Evolutionary conservation across 2,797 vertebrate species (phyloP).

Genomic region (Parambassis ranga): DNA sequence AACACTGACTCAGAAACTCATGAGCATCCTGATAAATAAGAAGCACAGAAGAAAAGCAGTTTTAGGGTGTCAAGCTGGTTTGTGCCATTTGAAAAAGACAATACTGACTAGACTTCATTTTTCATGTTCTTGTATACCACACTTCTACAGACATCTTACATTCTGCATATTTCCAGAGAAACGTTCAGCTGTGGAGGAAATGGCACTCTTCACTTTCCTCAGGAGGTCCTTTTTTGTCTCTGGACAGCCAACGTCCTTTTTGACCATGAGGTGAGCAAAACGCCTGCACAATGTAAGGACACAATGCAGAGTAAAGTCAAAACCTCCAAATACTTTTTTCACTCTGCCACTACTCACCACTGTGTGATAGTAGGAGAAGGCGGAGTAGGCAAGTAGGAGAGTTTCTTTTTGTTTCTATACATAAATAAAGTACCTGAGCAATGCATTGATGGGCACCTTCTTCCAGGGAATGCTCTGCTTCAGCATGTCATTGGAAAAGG

Average conservation of each 20-base stretch:
- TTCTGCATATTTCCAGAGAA: constrained; percentile 99
- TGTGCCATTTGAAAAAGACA: too few relatives aligned
- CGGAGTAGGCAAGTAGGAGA: too few relatives aligned
- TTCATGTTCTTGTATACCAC: too few relatives aligned
- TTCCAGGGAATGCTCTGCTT: constrained; percentile 96
- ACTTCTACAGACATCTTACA: too few relatives aligned
- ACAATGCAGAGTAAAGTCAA: background rate
- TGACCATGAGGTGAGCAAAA: constrained; percentile 94
- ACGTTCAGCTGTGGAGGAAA: constrained; percentile 96
- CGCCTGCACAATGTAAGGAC: constrained; percentile 77
- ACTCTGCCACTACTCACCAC: too few relatives aligned
- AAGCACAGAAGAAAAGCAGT: background rate
- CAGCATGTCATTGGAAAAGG: constrained; percentile 95
- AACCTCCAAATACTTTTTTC: too few relatives aligned
- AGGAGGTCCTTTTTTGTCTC: constrained; percentile 96
- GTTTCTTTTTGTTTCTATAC: too few relatives aligned
- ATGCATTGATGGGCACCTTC: constrained; percentile 91
- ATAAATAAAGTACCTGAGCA: constrained; percentile 86
- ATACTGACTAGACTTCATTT: too few relatives aligned
- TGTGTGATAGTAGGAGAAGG: too few relatives aligned
- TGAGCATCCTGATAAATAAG: constrained; percentile 88
- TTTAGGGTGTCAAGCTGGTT: too few relatives aligned
- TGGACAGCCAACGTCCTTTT: constrained; percentile 93
- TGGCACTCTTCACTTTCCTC: constrained; percentile 96
- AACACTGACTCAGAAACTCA: constrained; percentile 97